A percentile compares a stretch with the other conserved stretches of the same genome.
Conservation (phyloP, 2,797 vertebrate species). For the Anas capensis region DNA sequence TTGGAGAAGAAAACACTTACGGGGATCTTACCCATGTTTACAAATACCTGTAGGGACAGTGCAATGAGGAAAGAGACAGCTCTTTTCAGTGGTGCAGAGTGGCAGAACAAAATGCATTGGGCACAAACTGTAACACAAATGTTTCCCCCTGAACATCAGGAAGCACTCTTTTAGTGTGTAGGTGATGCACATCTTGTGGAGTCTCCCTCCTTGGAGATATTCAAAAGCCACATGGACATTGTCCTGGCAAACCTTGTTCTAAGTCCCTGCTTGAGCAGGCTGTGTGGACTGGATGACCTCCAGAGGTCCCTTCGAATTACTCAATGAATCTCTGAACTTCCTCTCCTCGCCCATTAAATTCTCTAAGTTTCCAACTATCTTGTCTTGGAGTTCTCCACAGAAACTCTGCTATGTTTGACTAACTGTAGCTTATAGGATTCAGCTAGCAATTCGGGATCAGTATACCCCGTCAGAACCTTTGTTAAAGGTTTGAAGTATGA, state of each 20-base stretch:
- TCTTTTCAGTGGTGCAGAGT: too few species aligned
- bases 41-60: too few species aligned
- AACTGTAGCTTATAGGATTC: background rate
- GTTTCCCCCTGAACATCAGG: too few species aligned
- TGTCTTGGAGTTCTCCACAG: background rate
- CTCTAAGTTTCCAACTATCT: background rate
- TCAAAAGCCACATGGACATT: background rate
- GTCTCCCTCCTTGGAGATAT: background rate
- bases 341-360: background rate
- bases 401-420: background rate
- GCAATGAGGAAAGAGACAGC: too few species aligned
- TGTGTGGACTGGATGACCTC: background rate
- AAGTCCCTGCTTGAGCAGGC: background rate
- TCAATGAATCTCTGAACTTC: background rate
- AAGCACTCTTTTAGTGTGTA: too few species aligned
- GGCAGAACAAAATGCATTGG: too few species aligned
- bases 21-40: too few species aligned
- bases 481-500: background rate
- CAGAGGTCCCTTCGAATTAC: background rate
- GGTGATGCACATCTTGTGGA: too few species aligned
- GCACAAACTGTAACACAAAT: too few species aligned
- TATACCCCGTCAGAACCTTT: background rate
- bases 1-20: too few species aligned
- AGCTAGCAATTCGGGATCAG: background rate
- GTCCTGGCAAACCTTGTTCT: background rate